phyloP scores from a whole-genome alignment of 2,888 invertebrate genomes.

The Graphium colonna region DNA sequence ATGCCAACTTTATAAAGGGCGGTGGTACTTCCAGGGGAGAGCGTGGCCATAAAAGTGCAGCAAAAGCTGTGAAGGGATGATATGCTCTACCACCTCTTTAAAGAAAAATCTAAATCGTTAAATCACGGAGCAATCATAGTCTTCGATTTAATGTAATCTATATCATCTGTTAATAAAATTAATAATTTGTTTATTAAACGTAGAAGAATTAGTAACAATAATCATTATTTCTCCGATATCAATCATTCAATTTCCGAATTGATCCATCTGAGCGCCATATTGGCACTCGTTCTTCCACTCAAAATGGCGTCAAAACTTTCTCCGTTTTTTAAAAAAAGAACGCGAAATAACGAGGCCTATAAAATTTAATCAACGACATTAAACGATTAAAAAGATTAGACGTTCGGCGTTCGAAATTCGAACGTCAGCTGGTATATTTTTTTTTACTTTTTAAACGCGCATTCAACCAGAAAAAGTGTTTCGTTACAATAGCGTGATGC shows the following conservation, averaged over 20 bases:
- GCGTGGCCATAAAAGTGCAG: too few species aligned
- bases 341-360: constrained; percentile 1
- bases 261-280: constrained; percentile 7
- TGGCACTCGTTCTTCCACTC: constrained; percentile 10
- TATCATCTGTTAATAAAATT: not conserved
- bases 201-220: constrained; percentile 10
- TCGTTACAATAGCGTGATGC: constrained; percentile 35
- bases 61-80: too few species aligned
- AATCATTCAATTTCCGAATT: constrained; percentile 2
- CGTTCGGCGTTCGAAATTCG: constrained; percentile 14
- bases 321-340: constrained; percentile 4
- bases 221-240: constrained; percentile 18
- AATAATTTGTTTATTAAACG: constrained; percentile 1
- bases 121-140: not conserved
- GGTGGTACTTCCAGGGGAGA: too few species aligned
- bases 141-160: not conserved
- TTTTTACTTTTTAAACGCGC: constrained; percentile 42
- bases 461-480: constrained; percentile 63
- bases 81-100: too few species aligned
- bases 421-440: constrained; percentile 8
- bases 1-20: too few species aligned
- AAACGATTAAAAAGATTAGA: not conserved
- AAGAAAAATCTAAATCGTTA: too few species aligned
- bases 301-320: constrained; percentile 13
- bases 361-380: not conserved